Percentiles rank a stretch among this genome's conserved stretches.
Conservation (phyloP, 2,113 vertebrate genomes). For the Nannobrachium achirus region DNA sequence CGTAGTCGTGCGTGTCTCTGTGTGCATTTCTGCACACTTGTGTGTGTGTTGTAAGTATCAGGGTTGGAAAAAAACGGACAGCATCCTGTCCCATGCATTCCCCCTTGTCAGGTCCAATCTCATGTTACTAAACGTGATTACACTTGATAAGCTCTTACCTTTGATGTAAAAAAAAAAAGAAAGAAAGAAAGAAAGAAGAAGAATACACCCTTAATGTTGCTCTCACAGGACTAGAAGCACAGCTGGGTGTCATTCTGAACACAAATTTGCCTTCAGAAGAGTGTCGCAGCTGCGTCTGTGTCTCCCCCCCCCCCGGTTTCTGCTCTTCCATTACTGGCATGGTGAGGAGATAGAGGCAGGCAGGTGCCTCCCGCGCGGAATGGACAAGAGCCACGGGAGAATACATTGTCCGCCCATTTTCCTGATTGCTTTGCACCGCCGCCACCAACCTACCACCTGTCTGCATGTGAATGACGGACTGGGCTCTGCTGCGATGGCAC, state of each 20-base stretch:
- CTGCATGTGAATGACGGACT: slow-evolving; percentile 31
- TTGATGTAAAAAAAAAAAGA: slow-evolving; percentile 40
- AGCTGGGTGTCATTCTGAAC: no score
- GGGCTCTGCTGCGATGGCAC: no score
- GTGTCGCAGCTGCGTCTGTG: no score
- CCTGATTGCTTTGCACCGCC: slow-evolving; percentile 32
- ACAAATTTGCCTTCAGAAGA: no score
- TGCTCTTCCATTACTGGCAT: slow-evolving; percentile 40
- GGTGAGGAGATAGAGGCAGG: slow-evolving; percentile 45
- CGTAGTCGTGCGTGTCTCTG: slow-evolving; percentile 8
- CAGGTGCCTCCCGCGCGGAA: slow-evolving; percentile 45
- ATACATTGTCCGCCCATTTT: slow-evolving; percentile 48
- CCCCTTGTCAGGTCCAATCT: slow-evolving; percentile 58
- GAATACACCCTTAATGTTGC: no score
- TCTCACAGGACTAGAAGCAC: no score
- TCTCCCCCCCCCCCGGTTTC: background rate
- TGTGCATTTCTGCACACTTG: background rate
- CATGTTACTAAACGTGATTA: slow-evolving; percentile 56
- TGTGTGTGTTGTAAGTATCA: no score
- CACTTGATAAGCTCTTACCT: slow-evolving; percentile 36
- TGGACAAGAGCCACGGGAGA: slow-evolving; percentile 27
- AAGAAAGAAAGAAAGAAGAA: background rate
- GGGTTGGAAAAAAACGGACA: slow-evolving; percentile 1
- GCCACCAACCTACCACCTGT: slow-evolving; percentile 4
- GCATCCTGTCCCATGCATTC: slow-evolving; percentile 11